phyloP scores from a whole-genome alignment of 2,888 invertebrate genomes.

The Cybosia mesomella region DNA sequence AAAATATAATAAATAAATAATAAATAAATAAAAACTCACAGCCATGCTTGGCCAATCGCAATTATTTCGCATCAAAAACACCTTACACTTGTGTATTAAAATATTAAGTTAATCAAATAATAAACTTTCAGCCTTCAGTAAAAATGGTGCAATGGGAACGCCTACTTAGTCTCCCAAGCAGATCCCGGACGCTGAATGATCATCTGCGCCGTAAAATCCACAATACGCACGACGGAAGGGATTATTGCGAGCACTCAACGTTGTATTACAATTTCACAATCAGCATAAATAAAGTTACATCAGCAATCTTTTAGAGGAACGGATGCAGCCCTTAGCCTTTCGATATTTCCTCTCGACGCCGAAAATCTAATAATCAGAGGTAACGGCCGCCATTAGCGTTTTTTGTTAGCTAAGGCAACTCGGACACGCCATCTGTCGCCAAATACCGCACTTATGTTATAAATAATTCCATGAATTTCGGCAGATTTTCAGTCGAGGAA shows the following conservation, averaged over 20 bases:
- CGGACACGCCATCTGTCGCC: conserved; percentile 50
- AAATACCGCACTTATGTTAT: conserved; percentile 38
- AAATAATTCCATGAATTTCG: conserved; percentile 40
- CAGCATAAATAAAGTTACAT: conserved; percentile 45
- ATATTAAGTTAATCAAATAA: not conserved
- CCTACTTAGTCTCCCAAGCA: conserved; percentile 26
- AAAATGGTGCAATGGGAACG: not conserved
- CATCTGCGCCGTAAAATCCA: conserved; percentile 43
- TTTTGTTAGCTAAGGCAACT: conserved; percentile 41
- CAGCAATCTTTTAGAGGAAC: conserved; percentile 40
- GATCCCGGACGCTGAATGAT: conserved; percentile 28
- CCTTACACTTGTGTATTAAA: not conserved
- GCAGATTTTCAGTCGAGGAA: not conserved
- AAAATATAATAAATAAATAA: no score
- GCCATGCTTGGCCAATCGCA: no score
- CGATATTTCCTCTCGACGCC: conserved; percentile 42
- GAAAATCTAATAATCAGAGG: conserved; percentile 53
- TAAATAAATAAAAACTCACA: no score
- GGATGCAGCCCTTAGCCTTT: conserved; percentile 42
- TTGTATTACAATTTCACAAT: conserved; percentile 49
- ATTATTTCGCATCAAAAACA: not conserved
- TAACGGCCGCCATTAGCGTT: conserved; percentile 53
- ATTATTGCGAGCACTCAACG: conserved; percentile 35
- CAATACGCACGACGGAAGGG: conserved; percentile 41
- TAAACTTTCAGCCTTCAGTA: not conserved